phyloP scores from a whole-genome alignment of 2,113 vertebrate genomes.

The Coreoperca whiteheadi region DNA sequence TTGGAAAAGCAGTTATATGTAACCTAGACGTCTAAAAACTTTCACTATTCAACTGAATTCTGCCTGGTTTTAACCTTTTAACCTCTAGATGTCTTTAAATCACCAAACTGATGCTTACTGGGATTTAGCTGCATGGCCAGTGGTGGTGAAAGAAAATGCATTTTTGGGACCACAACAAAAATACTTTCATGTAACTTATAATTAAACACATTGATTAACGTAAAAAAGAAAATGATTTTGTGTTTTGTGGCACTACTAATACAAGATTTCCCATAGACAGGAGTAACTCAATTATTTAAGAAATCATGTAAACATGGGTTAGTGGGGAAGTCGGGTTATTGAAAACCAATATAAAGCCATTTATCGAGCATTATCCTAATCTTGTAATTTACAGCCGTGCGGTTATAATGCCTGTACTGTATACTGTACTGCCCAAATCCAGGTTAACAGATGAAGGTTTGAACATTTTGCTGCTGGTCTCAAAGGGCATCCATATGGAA shows the following conservation, averaged over 20 bases:
- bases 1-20: neutral
- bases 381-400: neutral
- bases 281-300: neutral
- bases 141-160: neutral
- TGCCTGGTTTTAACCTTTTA: neutral
- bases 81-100: neutral
- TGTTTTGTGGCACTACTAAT: neutral
- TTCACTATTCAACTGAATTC: neutral
- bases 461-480: conserved; percentile 26
- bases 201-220: neutral
- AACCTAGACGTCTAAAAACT: neutral
- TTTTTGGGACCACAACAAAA: neutral
- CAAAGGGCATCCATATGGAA: conserved; percentile 23
- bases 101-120: neutral
- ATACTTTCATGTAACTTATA: neutral
- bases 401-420: neutral
- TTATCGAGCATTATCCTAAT: neutral
- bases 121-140: neutral
- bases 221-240: neutral
- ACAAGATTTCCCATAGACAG: neutral
- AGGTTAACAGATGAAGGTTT: conserved; percentile 22
- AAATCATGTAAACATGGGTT: neutral
- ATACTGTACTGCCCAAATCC: conserved; percentile 6
- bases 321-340: neutral
- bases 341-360: neutral